phyloP scores from a whole-genome alignment of 2,888 invertebrate species.

The Taphrorychus bicolor region DNA sequence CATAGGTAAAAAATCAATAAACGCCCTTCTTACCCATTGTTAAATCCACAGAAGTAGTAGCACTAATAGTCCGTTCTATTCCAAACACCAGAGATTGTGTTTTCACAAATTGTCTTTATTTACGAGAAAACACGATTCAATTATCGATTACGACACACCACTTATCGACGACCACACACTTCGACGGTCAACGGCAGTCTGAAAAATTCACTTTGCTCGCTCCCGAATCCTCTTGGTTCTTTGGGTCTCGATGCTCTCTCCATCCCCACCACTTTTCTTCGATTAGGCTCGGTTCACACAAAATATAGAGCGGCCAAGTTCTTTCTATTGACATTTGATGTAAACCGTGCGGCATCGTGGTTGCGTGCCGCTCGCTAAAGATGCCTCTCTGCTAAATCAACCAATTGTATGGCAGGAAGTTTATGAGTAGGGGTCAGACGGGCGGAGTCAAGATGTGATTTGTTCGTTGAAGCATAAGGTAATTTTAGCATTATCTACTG shows the following conservation, averaged over 20 bases:
- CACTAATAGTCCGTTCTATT: not conserved
- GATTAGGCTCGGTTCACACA: slow-evolving; percentile 4
- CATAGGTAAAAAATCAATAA: not conserved
- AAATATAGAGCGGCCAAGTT: slow-evolving; percentile 15
- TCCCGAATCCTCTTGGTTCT: slow-evolving; percentile 11
- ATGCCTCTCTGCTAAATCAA: not conserved
- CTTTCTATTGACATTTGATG: not conserved
- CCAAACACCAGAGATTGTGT: not conserved
- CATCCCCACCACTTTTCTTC: slow-evolving; percentile 18
- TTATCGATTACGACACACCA: not conserved
- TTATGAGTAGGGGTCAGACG: slow-evolving; percentile 30
- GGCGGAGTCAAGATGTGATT: slow-evolving; percentile 44
- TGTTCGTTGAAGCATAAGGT: slow-evolving; percentile 36
- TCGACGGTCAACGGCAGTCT: slow-evolving; percentile 10
- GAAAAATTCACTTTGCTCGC: slow-evolving; percentile 3
- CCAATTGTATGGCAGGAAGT: slow-evolving; percentile 37
- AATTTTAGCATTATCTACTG: slow-evolving; percentile 33
- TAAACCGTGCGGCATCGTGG: not conserved
- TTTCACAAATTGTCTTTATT: not conserved
- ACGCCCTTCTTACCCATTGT: not conserved
- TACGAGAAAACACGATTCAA: not conserved
- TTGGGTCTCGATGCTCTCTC: slow-evolving; percentile 1
- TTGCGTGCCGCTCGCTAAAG: slow-evolving; percentile 36
- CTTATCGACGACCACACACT: not conserved
- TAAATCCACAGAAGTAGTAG: not conserved